Conservation (phyloP, 1,140 invertebrate genomes). For the Halyomorpha halys region DNA sequence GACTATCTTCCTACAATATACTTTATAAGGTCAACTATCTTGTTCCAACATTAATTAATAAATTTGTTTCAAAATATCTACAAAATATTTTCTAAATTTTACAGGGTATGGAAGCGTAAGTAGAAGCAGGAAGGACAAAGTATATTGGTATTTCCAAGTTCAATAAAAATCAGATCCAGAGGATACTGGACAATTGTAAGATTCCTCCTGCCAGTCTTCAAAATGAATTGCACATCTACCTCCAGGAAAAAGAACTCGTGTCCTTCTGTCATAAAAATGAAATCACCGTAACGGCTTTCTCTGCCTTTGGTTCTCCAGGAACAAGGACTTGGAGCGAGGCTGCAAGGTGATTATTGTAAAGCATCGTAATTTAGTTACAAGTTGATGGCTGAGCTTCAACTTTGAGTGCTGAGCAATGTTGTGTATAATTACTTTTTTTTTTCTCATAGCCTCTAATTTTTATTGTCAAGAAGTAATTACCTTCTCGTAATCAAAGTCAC, state of each 20-base stretch:
- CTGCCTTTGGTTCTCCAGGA: slow-evolving; percentile 66
- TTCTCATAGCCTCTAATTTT: no score
- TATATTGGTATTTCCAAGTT: slow-evolving; percentile 38
- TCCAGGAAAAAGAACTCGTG: slow-evolving; percentile 67
- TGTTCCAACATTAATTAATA: no score
- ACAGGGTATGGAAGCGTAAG: slow-evolving; percentile 28
- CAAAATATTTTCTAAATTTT: not conserved
- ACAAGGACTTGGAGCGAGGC: slow-evolving; percentile 29
- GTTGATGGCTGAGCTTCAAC: no score
- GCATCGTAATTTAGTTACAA: no score
- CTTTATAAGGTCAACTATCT: no score
- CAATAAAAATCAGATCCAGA: slow-evolving; percentile 33
- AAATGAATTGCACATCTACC: slow-evolving; percentile 71
- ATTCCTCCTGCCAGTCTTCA: slow-evolving; percentile 40
- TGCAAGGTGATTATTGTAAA: no score
- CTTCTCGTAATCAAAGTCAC: no score
- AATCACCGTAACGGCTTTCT: slow-evolving; percentile 71
- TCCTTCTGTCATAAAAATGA: slow-evolving; percentile 59
- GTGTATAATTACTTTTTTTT: no score
- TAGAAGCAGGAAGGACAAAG: slow-evolving; percentile 31
- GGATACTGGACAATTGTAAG: slow-evolving; percentile 30
- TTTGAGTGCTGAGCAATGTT: no score
- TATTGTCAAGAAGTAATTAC: no score
- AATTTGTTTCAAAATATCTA: no score
- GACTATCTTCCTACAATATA: no score